Conservation (phyloP, 2,113 vertebrate genomes). For the Crotalus tigris region DNA sequence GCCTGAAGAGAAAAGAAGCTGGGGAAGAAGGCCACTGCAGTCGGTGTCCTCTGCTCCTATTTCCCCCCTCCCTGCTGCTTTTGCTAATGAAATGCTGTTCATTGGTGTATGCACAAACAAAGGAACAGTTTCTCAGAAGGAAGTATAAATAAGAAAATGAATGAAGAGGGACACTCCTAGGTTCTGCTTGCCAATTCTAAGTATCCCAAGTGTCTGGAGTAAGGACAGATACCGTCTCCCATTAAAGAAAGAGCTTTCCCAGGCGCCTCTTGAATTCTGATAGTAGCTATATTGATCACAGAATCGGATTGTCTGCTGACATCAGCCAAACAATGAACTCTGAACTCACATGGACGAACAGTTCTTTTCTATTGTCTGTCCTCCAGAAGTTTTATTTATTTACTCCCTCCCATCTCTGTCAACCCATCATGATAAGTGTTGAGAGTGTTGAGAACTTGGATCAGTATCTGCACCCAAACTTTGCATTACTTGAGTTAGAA, state of each 20-base stretch:
- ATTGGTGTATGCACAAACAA: not conserved
- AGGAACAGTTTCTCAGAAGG: not conserved
- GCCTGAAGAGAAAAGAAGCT: not conserved
- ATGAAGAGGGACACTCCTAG: too few species aligned
- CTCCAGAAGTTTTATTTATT: not conserved
- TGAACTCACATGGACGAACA: not conserved
- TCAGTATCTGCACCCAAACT: not conserved
- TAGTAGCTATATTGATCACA: not conserved
- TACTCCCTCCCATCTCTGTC: not conserved
- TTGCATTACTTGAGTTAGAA: not conserved
- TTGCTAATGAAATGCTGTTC: not conserved
- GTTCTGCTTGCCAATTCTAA: not conserved
- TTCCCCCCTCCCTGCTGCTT: not conserved
- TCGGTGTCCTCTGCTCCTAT: not conserved
- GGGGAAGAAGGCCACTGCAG: not conserved
- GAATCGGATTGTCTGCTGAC: not conserved
- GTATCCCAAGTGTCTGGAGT: not conserved
- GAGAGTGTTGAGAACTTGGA: not conserved
- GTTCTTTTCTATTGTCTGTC: not conserved
- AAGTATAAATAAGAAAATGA: not conserved
- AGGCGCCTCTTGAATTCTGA: not conserved
- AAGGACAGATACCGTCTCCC: not conserved
- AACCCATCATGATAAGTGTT: not conserved
- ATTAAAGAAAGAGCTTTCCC: not conserved
- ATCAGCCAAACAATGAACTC: not conserved